Conservation (phyloP, 2,113 vertebrate species). For the Bothrops jararaca region DNA sequence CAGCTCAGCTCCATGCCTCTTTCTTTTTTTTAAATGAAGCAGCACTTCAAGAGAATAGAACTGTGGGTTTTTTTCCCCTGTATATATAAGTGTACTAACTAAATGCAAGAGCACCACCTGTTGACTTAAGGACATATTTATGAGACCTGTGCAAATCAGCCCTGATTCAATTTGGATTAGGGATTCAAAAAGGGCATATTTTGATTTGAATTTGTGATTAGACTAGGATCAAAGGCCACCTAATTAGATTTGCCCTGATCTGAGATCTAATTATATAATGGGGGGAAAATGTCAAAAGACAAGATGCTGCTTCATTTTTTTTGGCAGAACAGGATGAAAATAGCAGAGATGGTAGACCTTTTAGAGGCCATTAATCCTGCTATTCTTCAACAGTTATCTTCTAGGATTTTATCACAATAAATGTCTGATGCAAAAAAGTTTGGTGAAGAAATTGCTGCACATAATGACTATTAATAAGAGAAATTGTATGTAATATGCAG, state of each 20-base stretch:
- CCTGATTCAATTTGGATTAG: neutral
- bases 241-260: neutral
- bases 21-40: neutral
- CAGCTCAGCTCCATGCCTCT: neutral
- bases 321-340: neutral
- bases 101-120: constrained; percentile 16
- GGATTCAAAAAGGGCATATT: neutral
- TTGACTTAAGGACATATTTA: constrained; percentile 3
- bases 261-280: neutral
- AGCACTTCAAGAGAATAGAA: constrained; percentile 19
- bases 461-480: neutral
- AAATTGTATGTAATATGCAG: neutral
- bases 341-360: neutral
- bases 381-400: neutral
- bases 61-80: neutral
- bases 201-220: neutral
- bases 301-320: neutral
- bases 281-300: neutral
- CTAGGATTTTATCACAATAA: neutral
- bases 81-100: neutral
- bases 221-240: neutral
- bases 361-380: neutral
- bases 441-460: neutral
- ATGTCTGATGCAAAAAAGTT: neutral
- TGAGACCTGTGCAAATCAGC: neutral